Percentiles rank a stretch among this genome's conserved stretches.
phyloP scores from a whole-genome alignment of 2,888 invertebrate genomes.

The Cephus sareptanus region DNA sequence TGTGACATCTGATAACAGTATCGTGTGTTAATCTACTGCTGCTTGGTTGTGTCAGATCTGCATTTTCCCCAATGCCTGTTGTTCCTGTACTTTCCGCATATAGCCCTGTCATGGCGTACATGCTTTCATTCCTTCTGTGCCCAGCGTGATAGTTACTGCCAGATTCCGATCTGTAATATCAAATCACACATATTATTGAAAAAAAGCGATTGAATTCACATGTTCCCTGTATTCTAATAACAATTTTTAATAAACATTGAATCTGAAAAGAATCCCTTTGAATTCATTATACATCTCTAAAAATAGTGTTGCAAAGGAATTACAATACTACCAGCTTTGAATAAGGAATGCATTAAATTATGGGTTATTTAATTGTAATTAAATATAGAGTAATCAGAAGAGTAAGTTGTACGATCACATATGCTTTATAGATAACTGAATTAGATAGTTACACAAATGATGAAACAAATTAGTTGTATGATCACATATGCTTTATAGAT shows the following conservation, averaged over 20 bases:
- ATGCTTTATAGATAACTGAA: background rate
- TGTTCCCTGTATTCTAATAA: background rate
- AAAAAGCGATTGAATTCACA: background rate
- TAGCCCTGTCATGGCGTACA: slow-evolving; percentile 89
- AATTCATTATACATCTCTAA: too few species aligned
- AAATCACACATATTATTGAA: background rate
- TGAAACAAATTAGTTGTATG: background rate
- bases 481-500: background rate
- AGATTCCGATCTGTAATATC: slow-evolving; percentile 55
- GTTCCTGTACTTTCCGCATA: slow-evolving; percentile 78
- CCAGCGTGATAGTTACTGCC: slow-evolving; percentile 62
- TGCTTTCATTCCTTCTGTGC: slow-evolving; percentile 83
- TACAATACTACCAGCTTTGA: too few species aligned
- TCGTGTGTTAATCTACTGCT: slow-evolving; percentile 60
- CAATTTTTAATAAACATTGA: background rate
- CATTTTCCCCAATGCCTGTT: slow-evolving; percentile 68
- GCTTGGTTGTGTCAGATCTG: slow-evolving; percentile 58
- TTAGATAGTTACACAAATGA: background rate
- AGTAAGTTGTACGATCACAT: background rate
- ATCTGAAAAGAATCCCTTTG: background rate
- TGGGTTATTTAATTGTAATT: too few species aligned
- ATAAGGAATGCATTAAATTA: too few species aligned
- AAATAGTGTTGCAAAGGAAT: too few species aligned
- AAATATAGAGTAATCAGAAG: background rate
- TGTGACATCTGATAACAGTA: slow-evolving; percentile 78